Evolutionary conservation across 2,888 invertebrate species (phyloP).

Genomic region (Tetramorium bicarinatum): DNA sequence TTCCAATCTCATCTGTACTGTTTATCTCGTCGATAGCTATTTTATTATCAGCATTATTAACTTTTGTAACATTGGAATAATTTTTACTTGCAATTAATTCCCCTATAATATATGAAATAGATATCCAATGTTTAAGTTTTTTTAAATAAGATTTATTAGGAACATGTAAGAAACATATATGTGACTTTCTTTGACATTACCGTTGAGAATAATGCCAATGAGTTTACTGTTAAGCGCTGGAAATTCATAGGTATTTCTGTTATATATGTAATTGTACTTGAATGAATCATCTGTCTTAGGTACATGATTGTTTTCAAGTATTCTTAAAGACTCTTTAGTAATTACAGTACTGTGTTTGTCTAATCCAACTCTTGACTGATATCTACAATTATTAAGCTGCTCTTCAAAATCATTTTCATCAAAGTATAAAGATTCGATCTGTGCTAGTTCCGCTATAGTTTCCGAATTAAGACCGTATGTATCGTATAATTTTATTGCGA

Average conservation of each 20-base stretch:
- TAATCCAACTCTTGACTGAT: slow-evolving; percentile 73
- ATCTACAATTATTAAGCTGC: slow-evolving; percentile 86
- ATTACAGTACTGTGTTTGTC: slow-evolving; percentile 4
- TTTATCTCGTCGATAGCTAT: slow-evolving; percentile 10
- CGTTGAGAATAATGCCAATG: slow-evolving; percentile 82
- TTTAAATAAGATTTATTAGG: background rate
- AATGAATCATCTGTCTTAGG: slow-evolving; percentile 89
- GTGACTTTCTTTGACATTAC: slow-evolving; percentile 64
- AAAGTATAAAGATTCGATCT: slow-evolving; percentile 89
- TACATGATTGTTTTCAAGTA: slow-evolving; percentile 85
- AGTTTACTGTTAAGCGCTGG: slow-evolving; percentile 86
- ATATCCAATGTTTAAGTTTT: slow-evolving; percentile 16
- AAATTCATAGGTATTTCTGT: slow-evolving; percentile 87
- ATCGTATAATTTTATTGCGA: slow-evolving; percentile 92
- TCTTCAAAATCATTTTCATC: slow-evolving; percentile 89
- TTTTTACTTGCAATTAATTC: slow-evolving; percentile 72
- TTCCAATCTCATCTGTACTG: slow-evolving; percentile 85
- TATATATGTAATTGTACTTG: slow-evolving; percentile 89
- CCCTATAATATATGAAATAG: slow-evolving; percentile 52
- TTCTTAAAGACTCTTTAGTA: slow-evolving; percentile 71
- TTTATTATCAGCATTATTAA: slow-evolving; percentile 7
- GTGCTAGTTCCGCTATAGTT: slow-evolving; percentile 90
- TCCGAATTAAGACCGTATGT: slow-evolving; percentile 93
- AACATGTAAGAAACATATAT: background rate
- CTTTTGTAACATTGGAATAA: background rate